Base-by-base conservation (phyloP, 2,113 vertebrate species). In the Chiloscyllium plagiosum region DNA sequence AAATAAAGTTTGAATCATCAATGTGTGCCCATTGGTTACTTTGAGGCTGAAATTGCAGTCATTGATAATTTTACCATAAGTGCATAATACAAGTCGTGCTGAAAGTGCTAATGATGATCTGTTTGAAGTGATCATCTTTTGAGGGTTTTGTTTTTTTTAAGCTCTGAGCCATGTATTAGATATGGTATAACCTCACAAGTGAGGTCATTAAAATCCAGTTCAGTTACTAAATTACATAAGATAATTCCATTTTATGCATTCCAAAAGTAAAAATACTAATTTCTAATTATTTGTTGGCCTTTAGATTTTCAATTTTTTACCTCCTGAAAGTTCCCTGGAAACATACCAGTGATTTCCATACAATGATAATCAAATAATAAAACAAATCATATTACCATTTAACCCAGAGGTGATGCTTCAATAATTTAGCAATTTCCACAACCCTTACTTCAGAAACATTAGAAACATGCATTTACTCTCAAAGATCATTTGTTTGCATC, bases 391-490 rank as follows among this genome's bases (percentile, higher is more conserved):
- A 37, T 19, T 20, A 6, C 61, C 29, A 66, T 93, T 93, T 66
- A 93, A 33, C 12, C 42, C 87, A 90, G 29, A 90, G 37, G 33
- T 66, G 61, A 93, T 93, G 19, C n/a, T 33, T 93, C 61, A 66
- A 61, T 93, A 93, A 93, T 66, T 93, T 93, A 65, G 17, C 65
- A 93, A 92, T 20, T 37, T 4, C n/a, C 61, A 66, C 20, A 93
- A 66, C 33, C 37, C 17, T 66, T 65, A 65, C 5, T 66, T 66
- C 61, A 66, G 61, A 37, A 93, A 66, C 89, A 93, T 61, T 4
- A 89, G 86, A 61, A 89, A 56, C 52, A 37, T 66, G 89, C 20
- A 66, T 92, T 92, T 92, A 66, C 33, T 92, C 89, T 92, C 15
- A 37, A 92, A 66, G 33, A 17, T 22, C 56, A 93, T 66, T 66